Evolutionary conservation across 2,113 vertebrate species (phyloP).

Genomic region (Sterna hirundo): DNA sequence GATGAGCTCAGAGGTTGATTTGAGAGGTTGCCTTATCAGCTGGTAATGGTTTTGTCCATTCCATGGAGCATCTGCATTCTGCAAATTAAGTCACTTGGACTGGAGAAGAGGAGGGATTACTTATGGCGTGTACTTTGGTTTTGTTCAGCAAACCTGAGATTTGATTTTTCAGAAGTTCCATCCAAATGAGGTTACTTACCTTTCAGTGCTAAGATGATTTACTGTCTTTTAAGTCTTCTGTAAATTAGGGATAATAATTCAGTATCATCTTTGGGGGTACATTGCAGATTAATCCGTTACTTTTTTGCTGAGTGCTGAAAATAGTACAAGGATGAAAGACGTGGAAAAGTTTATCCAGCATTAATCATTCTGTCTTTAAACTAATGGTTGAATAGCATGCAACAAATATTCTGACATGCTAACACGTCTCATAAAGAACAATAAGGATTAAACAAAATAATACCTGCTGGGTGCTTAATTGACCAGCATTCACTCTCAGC

Average conservation of each 20-base stretch:
- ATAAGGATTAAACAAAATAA: neutral
- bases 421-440: neutral
- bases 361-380: neutral
- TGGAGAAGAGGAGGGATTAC: neutral
- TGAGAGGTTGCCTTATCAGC: neutral
- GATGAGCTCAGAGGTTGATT: neutral
- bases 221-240: neutral
- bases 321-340: neutral
- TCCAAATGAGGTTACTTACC: neutral
- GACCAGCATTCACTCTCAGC: neutral
- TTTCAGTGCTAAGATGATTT: neutral
- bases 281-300: neutral
- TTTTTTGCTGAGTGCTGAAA: neutral
- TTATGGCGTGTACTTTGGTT: neutral
- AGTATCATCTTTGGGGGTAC: neutral
- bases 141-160: neutral
- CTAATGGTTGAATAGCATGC: neutral
- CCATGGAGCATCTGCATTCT: neutral
- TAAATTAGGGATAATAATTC: neutral
- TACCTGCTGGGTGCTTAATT: neutral
- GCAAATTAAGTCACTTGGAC: neutral
- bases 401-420: neutral
- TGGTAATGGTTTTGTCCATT: neutral
- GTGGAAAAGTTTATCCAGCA: neutral
- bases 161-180: neutral